These are phyloP conservation scores for Falco berigora DNA, from an alignment of 2,797 vertebrate genomes.

Conservation along the genomic window DNA sequence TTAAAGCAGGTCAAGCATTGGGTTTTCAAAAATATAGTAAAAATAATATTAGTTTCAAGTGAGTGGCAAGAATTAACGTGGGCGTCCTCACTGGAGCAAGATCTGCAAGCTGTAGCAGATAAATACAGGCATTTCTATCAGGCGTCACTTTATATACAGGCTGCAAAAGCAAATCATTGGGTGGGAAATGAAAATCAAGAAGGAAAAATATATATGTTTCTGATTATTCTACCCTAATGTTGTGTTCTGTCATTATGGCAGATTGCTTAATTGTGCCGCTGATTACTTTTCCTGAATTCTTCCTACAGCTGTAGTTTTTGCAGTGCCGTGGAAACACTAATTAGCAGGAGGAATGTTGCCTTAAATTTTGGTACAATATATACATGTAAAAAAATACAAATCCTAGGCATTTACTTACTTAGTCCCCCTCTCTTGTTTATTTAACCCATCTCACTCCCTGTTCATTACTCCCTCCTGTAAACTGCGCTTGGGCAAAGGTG, in stretches of 20 bases:
- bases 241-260: slow-evolving; percentile 70
- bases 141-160: not conserved
- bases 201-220: slow-evolving; percentile 65
- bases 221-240: slow-evolving; percentile 68
- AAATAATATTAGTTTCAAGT: not conserved
- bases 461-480: not conserved
- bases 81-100: not conserved
- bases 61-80: not conserved
- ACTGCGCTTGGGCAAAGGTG: not conserved
- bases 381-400: not conserved
- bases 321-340: slow-evolving; percentile 60
- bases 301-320: slow-evolving; percentile 56
- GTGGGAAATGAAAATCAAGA: slow-evolving; percentile 57
- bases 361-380: slow-evolving; percentile 31
- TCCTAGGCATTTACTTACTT: not conserved
- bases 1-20: not conserved
- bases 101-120: not conserved
- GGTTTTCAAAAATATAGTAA: not conserved
- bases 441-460: not conserved
- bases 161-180: slow-evolving; percentile 42
- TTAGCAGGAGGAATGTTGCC: slow-evolving; percentile 59
- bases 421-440: not conserved
- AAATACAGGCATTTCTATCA: not conserved
- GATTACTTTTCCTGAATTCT: slow-evolving; percentile 71
- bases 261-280: slow-evolving; percentile 73